Percentiles rank a stretch among this genome's conserved stretches.
Evolutionary conservation across 2,888 invertebrate species (phyloP).

Genomic region (Pasiphila rectangulata): DNA sequence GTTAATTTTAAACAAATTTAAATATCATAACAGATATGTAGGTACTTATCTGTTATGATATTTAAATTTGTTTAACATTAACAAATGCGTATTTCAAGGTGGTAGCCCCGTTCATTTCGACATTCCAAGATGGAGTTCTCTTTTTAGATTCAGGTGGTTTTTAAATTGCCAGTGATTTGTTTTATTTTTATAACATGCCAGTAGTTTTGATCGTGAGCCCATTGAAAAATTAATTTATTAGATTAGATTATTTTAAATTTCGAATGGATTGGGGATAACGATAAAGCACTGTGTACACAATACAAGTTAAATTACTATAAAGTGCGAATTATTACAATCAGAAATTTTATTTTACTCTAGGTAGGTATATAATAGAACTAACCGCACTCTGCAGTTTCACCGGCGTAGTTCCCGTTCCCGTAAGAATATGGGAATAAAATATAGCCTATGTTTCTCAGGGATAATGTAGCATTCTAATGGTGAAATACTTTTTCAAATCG

Average conservation of each 20-base stretch:
- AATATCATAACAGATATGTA: constrained; percentile 45
- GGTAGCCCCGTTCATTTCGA: constrained; percentile 70
- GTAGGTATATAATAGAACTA: too few relatives aligned
- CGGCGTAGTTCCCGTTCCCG: too few relatives aligned
- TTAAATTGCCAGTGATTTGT: constrained; percentile 68
- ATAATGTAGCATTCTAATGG: too few relatives aligned
- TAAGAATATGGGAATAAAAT: too few relatives aligned
- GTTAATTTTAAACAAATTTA: constrained; percentile 41
- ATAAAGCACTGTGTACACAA: constrained; percentile 6
- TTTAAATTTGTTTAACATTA: constrained; percentile 43
- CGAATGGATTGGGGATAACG: constrained; percentile 18
- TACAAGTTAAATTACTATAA: background rate
- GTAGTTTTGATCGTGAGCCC: constrained; percentile 36
- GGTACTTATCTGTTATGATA: constrained; percentile 44
- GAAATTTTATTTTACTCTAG: too few relatives aligned
- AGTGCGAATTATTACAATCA: background rate
- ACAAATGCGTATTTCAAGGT: constrained; percentile 61
- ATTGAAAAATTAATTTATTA: constrained; percentile 23
- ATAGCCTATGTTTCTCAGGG: too few relatives aligned
- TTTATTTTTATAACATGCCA: constrained; percentile 51
- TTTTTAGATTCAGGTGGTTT: constrained; percentile 70
- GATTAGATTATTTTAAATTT: constrained; percentile 30
- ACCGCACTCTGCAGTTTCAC: too few relatives aligned
- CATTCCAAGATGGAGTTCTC: constrained; percentile 66
- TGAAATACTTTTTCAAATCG: too few relatives aligned